phyloP scores from a whole-genome alignment of 2,113 vertebrate genomes.

The Sardina pilchardus region DNA sequence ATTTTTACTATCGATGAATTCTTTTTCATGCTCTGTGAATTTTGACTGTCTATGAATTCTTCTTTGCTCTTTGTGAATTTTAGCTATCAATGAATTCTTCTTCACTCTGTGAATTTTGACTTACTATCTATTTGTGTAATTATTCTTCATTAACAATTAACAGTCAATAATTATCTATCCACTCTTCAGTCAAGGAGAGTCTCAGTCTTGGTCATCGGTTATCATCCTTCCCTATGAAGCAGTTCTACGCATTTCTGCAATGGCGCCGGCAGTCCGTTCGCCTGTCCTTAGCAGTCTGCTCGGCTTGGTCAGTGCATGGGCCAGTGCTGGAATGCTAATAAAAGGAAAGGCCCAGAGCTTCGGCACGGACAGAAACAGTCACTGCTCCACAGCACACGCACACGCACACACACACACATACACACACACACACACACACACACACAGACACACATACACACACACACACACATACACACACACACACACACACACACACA shows the following conservation, averaged over 20 bases:
- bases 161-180: background rate
- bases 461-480: background rate
- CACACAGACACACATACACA: background rate
- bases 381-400: slow-evolving; percentile 1
- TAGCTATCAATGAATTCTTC: no score
- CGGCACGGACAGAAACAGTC: background rate
- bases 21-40: no score
- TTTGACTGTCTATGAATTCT: no score
- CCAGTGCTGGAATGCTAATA: background rate
- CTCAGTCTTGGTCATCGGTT: background rate
- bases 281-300: background rate
- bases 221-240: background rate
- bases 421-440: slow-evolving; percentile 14
- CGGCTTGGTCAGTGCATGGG: background rate
- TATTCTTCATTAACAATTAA: background rate
- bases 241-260: background rate
- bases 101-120: no score
- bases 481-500: background rate
- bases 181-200: background rate
- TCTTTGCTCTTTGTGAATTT: no score
- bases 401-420: background rate
- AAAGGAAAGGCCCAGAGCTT: background rate
- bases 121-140: no score
- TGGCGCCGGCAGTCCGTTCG: background rate
- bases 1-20: no score